Evolutionary conservation across 2,113 vertebrate species (phyloP), one percentile per base, ranked within the genome.

Genomic region (Nansenia antarctica): DNA sequence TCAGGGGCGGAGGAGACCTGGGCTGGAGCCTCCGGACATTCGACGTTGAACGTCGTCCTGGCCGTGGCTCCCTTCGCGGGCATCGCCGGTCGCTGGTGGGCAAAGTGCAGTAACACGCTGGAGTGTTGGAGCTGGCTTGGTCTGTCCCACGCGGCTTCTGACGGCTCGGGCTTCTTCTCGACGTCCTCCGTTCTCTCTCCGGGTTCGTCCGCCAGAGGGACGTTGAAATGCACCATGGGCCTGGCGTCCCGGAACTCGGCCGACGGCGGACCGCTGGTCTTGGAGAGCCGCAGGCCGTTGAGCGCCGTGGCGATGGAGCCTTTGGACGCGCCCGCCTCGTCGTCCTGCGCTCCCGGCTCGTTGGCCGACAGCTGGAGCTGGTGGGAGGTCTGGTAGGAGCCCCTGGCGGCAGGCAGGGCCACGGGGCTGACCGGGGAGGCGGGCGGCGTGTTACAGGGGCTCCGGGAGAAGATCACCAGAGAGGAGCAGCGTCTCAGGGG

Each of bases 401-500:
- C 88, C 75, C 82, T 91, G 2, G 62, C 76, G 5, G 81, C 73
- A 15, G 86, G 82, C 1, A 91, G 89, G 59, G 76, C 87, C 65
- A 86, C 84, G 3, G 90, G 82, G 74, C 81, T 89, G 37, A 94
- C 89, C 0, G 96, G 96, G 47, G 95, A 96, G 27, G 93, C 82
- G 15, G 96, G 96, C 20, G 95, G 96, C 2, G 94, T 98, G 74
- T 74, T 90, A 27, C 94, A 95, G 68, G 94, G 95, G 77, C 95
- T 98, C 84, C 92, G 90, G 15, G 97, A 95, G 63, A 98, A 98
- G 83, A 99, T 94, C 60, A 99, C 94, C 84, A 99, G 83, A 0
- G 98, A 99, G 1, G 96, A 98, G 83, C 95, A 99, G 11, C 96
- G 94, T 72, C 95, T 93, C 24, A 98, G 86, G 0, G 95, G 95